Base-by-base conservation (phyloP, 2,888 invertebrate species). In the Chalcis sispes region DNA sequence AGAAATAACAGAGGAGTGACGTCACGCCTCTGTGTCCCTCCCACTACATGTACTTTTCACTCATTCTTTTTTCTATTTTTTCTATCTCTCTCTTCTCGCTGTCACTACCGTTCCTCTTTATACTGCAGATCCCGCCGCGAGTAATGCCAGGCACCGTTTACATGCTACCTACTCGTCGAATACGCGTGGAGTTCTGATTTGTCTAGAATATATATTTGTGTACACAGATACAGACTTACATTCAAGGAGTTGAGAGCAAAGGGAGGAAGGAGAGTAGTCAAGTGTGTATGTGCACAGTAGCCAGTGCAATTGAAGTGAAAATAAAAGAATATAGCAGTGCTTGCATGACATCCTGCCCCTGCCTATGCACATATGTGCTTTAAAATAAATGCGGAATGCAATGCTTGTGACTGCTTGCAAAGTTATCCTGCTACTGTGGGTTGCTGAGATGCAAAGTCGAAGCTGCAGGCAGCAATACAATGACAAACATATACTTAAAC, bases 361-460 rank as follows among this genome's bases (percentile, higher is more conserved):
- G 27, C 4, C 15, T 29, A 15, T 48, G 32, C 25, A 59, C 54
- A 48, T 76, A 71, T 66, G 58, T 42, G 29, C 20, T 75, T 59
- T 75, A 59, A 75, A 71, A 71, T 66, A 75, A 54, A 64, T 56
- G 13, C 58, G 64, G 42, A 42, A 69, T 75, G 64, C 54, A n/a
- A 69, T 73, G 59, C 73, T 61, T 10, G 32, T 56, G 32, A 48
- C 25, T 75, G 62, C 69, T 18, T 42, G 23, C 1, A 29, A 18
- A 46, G 29, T 62, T 54, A 8, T 42, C 29, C 50, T 52, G 18
- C 20, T n/a, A n/a, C n/a, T 66, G 36, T 25, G 7, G 7, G 15
- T 13, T 42, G 42, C 42, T 66, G 72, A 72, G 25, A 77, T 72
- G 72, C 5, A 27, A 13, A 46, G 32, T 46, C 20, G 15, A 32